These are phyloP conservation scores for Aphidius ervi DNA, from an alignment of 1,140 invertebrate species.

Conservation along the genomic window DNA sequence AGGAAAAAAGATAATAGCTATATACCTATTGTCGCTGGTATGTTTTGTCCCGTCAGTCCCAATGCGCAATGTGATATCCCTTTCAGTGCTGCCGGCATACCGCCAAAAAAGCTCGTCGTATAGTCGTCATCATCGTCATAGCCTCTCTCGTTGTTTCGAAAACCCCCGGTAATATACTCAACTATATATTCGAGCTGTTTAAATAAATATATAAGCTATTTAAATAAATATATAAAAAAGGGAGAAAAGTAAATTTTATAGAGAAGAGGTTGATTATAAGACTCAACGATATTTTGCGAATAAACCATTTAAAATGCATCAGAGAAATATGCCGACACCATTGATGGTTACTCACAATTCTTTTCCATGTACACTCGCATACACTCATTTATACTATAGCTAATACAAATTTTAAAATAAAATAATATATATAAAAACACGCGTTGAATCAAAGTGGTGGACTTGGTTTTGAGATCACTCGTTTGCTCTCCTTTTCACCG, in stretches of 20 bases:
- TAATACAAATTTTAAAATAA: too few species aligned
- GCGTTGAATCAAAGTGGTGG: too few species aligned
- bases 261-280: slow-evolving; percentile 4
- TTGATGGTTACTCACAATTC: too few species aligned
- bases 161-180: too few species aligned
- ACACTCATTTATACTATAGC: too few species aligned
- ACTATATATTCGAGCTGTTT: neutral
- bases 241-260: neutral
- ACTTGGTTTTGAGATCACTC: too few species aligned
- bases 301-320: slow-evolving; percentile 10
- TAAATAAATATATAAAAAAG: neutral
- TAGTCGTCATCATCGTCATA: too few species aligned
- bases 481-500: neutral
- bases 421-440: too few species aligned
- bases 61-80: slow-evolving; percentile 51
- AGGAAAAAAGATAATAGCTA: neutral
- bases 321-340: neutral
- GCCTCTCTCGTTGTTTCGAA: too few species aligned
- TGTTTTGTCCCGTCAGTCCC: slow-evolving; percentile 53
- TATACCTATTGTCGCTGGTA: slow-evolving; percentile 40
- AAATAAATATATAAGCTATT: neutral
- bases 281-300: neutral
- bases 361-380: too few species aligned
- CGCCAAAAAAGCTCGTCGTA: slow-evolving; percentile 16
- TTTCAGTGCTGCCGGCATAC: slow-evolving; percentile 16